Conservation (phyloP, 2,113 vertebrate species). For the Seriola rivoliana region DNA sequence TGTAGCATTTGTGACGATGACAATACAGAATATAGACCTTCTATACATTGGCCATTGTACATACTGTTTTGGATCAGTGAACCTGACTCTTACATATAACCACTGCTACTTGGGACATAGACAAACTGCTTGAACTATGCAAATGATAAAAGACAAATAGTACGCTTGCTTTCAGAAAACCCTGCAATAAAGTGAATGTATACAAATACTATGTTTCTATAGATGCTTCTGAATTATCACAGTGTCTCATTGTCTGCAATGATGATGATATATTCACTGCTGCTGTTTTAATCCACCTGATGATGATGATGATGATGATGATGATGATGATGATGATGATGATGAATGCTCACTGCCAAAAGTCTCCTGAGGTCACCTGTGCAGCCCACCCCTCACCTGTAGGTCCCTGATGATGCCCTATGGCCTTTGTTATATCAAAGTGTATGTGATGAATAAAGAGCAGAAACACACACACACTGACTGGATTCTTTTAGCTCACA, state of each 20-base stretch:
- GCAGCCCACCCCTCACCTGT: conserved; percentile 14
- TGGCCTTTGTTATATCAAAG: conserved; percentile 49
- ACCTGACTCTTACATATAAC: conserved; percentile 67
- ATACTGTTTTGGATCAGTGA: conserved; percentile 76
- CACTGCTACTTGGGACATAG: conserved; percentile 67
- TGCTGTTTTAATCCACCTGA: conserved; percentile 40
- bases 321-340: background rate
- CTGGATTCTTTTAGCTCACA: conserved; percentile 10
- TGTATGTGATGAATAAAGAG: conserved; percentile 70
- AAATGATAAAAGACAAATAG: conserved; percentile 72
- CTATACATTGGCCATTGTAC: conserved; percentile 70
- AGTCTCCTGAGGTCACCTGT: conserved; percentile 54
- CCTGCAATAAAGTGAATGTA: conserved; percentile 87
- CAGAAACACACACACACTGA: conserved; percentile 19
- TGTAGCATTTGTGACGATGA: conserved; percentile 77
- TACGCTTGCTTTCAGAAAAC: conserved; percentile 82
- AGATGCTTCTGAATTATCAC: conserved; percentile 61
- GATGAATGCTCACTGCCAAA: conserved; percentile 68
- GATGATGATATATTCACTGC: conserved; percentile 49
- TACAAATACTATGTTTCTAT: conserved; percentile 68
- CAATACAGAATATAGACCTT: conserved; percentile 56
- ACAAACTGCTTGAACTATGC: conserved; percentile 84
- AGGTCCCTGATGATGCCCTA: conserved; percentile 35
- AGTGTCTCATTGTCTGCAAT: conserved; percentile 56
- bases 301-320: background rate